Evolutionary conservation across 2,797 vertebrate species (phyloP), one percentile per base, ranked within the genome.

Genomic region (Artibeus jamaicensis): DNA sequence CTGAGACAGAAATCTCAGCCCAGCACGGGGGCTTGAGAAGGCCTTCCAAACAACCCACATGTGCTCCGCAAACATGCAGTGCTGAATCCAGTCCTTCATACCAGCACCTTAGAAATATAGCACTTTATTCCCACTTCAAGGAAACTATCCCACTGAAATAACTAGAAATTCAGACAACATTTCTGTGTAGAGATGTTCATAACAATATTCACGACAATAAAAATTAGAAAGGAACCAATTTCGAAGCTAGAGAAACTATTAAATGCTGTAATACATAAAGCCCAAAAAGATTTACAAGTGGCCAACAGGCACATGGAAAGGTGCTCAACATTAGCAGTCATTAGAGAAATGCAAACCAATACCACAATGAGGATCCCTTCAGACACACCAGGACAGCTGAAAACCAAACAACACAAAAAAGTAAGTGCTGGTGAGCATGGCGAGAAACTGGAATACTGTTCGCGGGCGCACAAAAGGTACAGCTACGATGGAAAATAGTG

Each of bases 281-380:
- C 32, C 29, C 12, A 12, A 85, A 71, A 76, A 79, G 22, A 88
- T 9, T 53, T 0, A 84, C 48, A 46, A 83, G 79, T 22, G 42
- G 37, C 59, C 76, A 44, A 39, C 22, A 44, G 71, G 50, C 34
- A 79, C 26, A 71, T 11, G 12, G 62, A 76, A 81, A 96, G 70
- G 78, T 37, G 57, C 2, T 50, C 19, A 44, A 76, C 4, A 22
- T 24, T 29, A 76, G 71, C 5, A 37, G 16, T 29, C 42, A 55
- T 59, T 37, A 94, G 24, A 95, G n/a, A 95, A 93, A 93, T n/a
- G 29, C 9, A 93, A 89, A 76, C 76, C 12, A 50, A 89, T 70
- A 68, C 37, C 82, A 95, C 62, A 86, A 9, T 48, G 50, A 92
- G 14, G 37, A 24, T n/a, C 29, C 19, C 55, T 86, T 78, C 57